Base-by-base conservation (phyloP, 2,113 vertebrate species). In the Carassius auratus region DNA sequence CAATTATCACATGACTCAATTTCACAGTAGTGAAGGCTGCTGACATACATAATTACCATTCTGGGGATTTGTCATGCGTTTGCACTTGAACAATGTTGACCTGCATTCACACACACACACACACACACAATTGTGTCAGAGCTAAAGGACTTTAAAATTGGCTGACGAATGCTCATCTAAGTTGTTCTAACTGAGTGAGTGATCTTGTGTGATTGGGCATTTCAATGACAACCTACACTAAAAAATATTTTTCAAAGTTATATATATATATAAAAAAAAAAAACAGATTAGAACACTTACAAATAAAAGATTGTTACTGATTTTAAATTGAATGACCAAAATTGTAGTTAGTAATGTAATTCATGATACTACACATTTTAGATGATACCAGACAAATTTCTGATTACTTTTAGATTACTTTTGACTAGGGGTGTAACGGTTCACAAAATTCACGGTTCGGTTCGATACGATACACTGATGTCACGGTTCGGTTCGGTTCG, bases 21-120 rank as follows among this genome's bases (percentile, higher is more conserved):
- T 94, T 93, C 92, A 92, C 91, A 91, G 92, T 92, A 89, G 76
- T 84, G 83, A 82, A 91, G 92, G 93, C 91, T 93, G 93, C 93
- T 95, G 95, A 95, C 94, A 69, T 91, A 90, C 90, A 88, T 93
- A 94, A 94, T 94, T 89, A 89, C 92, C 92, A 87, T 86, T 90
- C 91, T 92, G 92, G 52, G 89, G 90, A 91, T 91, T 93, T 93
- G 90, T 91, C 93, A 91, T 91, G 93, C 92, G 87, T 94, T 94
- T 88, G 92, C 91, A 91, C 92, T 93, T 92, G 91, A 94, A 93
- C 92, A 92, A 90, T 85, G 82, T 89, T 93, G 93, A 93, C 92
- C 92, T 84, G 83, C 23, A 4, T 52, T 76, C 26, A 77, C 76
- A 83, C 80, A 76, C 50, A 52, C 42, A 42, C 71, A 61, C 30